Evolutionary conservation across 30 jellyfish, hydroid and myxozoan species (phyloP), one percentile per base, ranked within the genome.

Genomic region (Mastigias papua): DNA sequence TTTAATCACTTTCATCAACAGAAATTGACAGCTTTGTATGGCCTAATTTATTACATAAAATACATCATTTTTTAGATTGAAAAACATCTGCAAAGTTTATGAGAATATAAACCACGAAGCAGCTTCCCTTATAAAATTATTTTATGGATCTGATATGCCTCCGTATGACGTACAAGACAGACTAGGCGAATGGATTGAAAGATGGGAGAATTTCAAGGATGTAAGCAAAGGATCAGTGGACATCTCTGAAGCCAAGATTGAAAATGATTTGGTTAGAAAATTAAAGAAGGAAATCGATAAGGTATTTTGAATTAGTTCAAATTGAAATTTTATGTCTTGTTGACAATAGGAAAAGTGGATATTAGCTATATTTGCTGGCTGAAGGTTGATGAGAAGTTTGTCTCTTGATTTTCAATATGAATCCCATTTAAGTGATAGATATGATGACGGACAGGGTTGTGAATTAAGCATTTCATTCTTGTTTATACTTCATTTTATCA

Each of bases 81-180:
- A 65, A 71, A 80, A 70, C 77, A 34, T 28, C 0, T 72, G 88
- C 69, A 48, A 58, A 0, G 69, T 73, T 33, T 80, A 31, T 60
- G 80, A 65, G 37, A 37, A 62, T 26, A 80, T 89, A 19, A 79
- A 81, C 65, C 81, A 35, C 27, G 88, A 85, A 37, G 94, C 94
- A 8, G 94, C 94, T 30, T 31, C 94, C 32, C 50, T 85, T 20
- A 85, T 85, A 22, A 72, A 57, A n/a, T 28, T 73, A 35, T 85
- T 85, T 48, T 77, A 85, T 46, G 88, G 86, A 49, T 54, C 88
- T 20, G 94, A 85, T 32, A 85, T 85, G 88, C 94, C 94, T 58
- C 94, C 94, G 9, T 85, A 85, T 49, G 94, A 85, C 75, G 31
- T 85, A 4, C 88, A 73, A 50, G 94, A 73, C 30, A 42, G 48